These are phyloP conservation scores for Tetragonula clypearis DNA, from an alignment of 1,140 invertebrate genomes.

Conservation along the genomic window DNA sequence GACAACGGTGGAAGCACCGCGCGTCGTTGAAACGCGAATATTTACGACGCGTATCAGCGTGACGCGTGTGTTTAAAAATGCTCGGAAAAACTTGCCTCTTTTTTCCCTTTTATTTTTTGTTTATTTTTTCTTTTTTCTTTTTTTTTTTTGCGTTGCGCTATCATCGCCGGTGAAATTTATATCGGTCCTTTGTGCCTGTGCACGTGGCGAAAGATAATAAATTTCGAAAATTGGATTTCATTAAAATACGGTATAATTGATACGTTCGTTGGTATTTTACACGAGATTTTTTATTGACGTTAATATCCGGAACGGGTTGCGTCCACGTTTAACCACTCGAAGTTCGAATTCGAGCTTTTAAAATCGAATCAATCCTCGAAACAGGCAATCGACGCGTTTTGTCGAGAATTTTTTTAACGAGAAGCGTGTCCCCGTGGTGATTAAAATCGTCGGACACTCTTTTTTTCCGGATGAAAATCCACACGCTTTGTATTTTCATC, in stretches of 20 bases:
- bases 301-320: neutral
- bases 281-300: neutral
- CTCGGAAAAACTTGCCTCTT: constrained; percentile 6
- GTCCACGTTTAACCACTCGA: neutral
- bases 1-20: neutral
- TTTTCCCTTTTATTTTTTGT: neutral
- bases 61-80: constrained; percentile 26
- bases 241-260: neutral
- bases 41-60: constrained; percentile 22
- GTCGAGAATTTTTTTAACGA: neutral
- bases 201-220: neutral
- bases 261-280: neutral
- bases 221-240: constrained; percentile 11
- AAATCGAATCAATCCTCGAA: neutral
- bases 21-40: constrained; percentile 15
- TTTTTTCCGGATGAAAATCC: neutral
- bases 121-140: no score
- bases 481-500: neutral
- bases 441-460: neutral
- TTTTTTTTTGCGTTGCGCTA: neutral
- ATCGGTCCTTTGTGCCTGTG: neutral
- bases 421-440: neutral
- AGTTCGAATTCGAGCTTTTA: neutral
- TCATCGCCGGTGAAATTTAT: constrained; percentile 22
- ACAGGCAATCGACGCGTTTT: neutral